These are phyloP conservation scores for Dorcus parallelipipedus DNA, from an alignment of 2,888 invertebrate species.

Conservation along the genomic window DNA sequence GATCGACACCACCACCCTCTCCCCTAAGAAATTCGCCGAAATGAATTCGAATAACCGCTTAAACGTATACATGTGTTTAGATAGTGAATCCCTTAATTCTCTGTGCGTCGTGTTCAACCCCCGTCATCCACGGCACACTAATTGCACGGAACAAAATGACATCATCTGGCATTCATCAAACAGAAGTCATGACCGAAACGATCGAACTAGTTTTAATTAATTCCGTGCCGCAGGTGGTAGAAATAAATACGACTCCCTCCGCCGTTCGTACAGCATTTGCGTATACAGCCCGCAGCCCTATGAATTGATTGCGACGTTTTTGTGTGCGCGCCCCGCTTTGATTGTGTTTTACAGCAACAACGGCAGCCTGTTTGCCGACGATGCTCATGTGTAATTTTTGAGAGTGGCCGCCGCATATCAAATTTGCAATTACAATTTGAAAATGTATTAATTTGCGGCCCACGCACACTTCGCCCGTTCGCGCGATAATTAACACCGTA, in stretches of 20 bases:
- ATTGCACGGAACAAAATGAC: slow-evolving; percentile 19
- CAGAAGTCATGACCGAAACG: slow-evolving; percentile 16
- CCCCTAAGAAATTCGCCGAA: too few species aligned
- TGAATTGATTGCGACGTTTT: slow-evolving; percentile 14
- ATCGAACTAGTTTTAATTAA: slow-evolving; percentile 23
- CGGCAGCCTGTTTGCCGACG: background rate
- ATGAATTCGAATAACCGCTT: too few species aligned
- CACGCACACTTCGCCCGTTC: too few species aligned
- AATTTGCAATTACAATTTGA: too few species aligned
- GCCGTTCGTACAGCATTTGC: background rate
- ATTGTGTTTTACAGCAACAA: slow-evolving; percentile 5
- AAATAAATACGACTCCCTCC: slow-evolving; percentile 14
- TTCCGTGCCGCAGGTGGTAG: slow-evolving; percentile 19
- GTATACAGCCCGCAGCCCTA: slow-evolving; percentile 11
- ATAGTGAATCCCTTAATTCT: too few species aligned
- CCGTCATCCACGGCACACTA: slow-evolving; percentile 4
- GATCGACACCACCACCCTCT: too few species aligned
- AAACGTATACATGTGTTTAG: too few species aligned
- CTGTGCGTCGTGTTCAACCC: background rate
- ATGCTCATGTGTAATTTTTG: slow-evolving; percentile 1
- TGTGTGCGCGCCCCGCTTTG: slow-evolving; percentile 5
- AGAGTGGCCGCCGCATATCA: too few species aligned
- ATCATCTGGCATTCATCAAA: slow-evolving; percentile 23
- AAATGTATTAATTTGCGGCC: too few species aligned
- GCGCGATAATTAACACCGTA: too few species aligned